Evolutionary conservation across 2,797 vertebrate species (phyloP), one percentile per base, ranked within the genome.

Genomic region (Sebastes steindachneri): DNA sequence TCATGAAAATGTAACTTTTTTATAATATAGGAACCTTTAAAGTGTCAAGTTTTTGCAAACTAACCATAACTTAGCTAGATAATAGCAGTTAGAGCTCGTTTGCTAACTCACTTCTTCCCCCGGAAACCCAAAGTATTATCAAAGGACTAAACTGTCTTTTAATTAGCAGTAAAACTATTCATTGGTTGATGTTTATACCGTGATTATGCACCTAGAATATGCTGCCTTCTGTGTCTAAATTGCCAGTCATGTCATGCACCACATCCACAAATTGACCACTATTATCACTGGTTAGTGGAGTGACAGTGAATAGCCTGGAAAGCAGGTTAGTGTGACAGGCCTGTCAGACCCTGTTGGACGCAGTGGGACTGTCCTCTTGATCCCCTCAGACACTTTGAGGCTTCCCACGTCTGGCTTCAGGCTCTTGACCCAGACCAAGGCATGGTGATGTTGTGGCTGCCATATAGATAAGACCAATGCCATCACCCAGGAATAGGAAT

Each of bases 281-380:
- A 57, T 65, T 75, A 37, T 15, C 6, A 7, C 31, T 51, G 58
- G 31, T 78, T 58, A 73, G 60, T 35, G 14, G 67, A 84, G 75
- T 77, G 82, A 83, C 74, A 80, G 68, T 68, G 59, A 68, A 19
- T 71, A 64, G 66, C 29, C 64, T 31, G 67, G 77, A 73, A 90
- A 90, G 85, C 81, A 55, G 89, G 88, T 93, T 80, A 92, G 80
- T 89, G 85, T 88, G 88, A 31, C 87, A 81, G 79, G 70, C 74
- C 66, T 59, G 88, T 87, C 91, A 86, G 77, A 69, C 78, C 33
- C 25, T 31, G 37, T 79, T 54, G 73, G 75, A 68, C 21, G 14
- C 57, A 64, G 37, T 70, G 53, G 71, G 73, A 35, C 62, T 31
- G 51, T 80, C 57, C 73, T 75, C 53, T 81, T 73, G 37, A 86